phyloP scores from a whole-genome alignment of 1,140 invertebrate genomes.

The Wiebesia pumilae region DNA sequence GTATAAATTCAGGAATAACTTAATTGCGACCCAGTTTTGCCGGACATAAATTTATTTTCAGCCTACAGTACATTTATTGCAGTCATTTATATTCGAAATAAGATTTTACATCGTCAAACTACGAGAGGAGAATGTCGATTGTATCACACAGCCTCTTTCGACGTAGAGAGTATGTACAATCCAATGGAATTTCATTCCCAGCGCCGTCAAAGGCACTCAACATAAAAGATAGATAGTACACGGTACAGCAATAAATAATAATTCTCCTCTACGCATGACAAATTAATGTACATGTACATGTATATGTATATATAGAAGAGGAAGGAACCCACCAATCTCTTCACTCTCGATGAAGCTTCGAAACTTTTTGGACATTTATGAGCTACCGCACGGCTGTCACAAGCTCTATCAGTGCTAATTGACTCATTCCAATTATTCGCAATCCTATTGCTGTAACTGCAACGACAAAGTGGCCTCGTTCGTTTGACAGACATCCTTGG shows the following conservation, averaged over 20 bases:
- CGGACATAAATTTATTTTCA: background rate
- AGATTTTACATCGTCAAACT: background rate
- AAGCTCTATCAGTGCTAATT: conserved; percentile 36
- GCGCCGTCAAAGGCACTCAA: background rate
- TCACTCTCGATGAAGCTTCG: background rate
- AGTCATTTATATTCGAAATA: background rate
- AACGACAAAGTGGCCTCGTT: background rate
- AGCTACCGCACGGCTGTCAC: background rate
- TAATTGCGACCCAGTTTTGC: background rate
- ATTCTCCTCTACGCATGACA: background rate
- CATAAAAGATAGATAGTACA: background rate
- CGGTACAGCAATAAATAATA: background rate
- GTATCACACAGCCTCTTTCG: background rate
- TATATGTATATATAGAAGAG: background rate
- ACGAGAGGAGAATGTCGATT: background rate
- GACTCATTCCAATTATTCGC: background rate
- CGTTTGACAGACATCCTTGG: background rate
- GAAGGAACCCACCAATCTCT: no score
- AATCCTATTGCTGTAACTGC: background rate
- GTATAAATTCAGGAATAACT: background rate
- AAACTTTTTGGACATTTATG: conserved; percentile 40
- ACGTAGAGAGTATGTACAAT: background rate
- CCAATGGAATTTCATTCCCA: background rate
- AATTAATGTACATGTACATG: background rate
- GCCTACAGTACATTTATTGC: background rate